Evolutionary conservation across 2,888 invertebrate genomes (phyloP), one percentile per base, ranked within the genome.

Genomic region (Lasioglossum pauxillum): DNA sequence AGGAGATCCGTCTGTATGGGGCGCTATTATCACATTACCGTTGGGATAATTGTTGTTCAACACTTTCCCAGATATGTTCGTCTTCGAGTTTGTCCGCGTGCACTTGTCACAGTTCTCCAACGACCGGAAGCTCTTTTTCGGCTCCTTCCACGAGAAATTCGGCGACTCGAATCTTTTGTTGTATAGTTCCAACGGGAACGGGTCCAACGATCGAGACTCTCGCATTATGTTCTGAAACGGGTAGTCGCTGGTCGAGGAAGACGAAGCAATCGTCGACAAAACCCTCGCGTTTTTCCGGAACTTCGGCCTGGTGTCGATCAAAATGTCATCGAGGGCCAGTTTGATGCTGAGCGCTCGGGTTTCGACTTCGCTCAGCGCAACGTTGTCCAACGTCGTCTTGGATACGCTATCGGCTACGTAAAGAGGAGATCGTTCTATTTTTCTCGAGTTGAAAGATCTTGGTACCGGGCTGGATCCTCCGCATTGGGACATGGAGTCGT

Each of bases 191-290:
- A 72, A 94, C 12, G 97, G 97, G 92, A 97, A 96, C 4, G 96
- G 96, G 93, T 97, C 97, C 85, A 97, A 94, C 0, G 97, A 97
- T 87, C 96, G 96, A 0, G 97, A 96, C 92, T 97, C 97, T 38
- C 97, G 95, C 85, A 97, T 95, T 35, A 92, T 90, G 82, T 93
- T 87, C 75, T 93, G 90, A 3, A 92, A 91, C 41, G 95, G 94
- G 90, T 94, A 94, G 76, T 95, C 95, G 80, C 93, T 94, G 7
- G 94, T 94, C 16, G 95, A 93, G n/a, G 94, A 93, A 85, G 97
- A 97, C 72, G 97, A 97, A 31, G 97, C 97, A 81, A 97, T 97
- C 81, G 97, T 97, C 78, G 97, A 97, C 77, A 97, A 93, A 31
- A 97, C 96, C 85, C 97, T 90, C 2, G 93, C 90, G 72, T 93